A percentile compares a stretch with the other conserved stretches of the same genome.
These are phyloP conservation scores for Mesorhabditis belari DNA, from an alignment of 2,888 invertebrate genomes.

Conservation along the genomic window DNA sequence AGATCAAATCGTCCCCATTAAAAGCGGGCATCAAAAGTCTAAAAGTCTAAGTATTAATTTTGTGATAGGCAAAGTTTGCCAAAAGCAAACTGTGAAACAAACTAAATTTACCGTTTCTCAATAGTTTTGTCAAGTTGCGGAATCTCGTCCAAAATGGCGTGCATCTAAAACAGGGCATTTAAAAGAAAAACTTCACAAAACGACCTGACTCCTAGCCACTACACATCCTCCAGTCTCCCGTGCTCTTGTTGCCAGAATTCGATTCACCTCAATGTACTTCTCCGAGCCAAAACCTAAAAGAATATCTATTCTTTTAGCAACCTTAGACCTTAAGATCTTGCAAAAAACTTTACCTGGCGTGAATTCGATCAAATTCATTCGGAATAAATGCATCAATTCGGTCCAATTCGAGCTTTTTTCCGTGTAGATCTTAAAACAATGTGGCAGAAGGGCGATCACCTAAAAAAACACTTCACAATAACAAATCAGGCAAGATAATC, in stretches of 20 bases:
- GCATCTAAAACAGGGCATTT: too few species aligned
- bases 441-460: conserved; percentile 33
- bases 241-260: conserved; percentile 33
- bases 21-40: conserved; percentile 40
- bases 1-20: conserved; percentile 40
- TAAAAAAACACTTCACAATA: not conserved
- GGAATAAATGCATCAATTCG: conserved; percentile 29
- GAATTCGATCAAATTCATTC: conserved; percentile 35
- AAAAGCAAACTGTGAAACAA: not conserved
- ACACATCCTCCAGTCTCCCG: conserved; percentile 35
- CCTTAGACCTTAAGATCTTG: not conserved
- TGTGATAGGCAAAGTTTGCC: not conserved
- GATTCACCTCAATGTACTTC: conserved; percentile 39
- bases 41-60: not conserved
- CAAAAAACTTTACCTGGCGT: conserved; percentile 16
- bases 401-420: conserved; percentile 30
- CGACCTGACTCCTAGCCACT: conserved; percentile 22
- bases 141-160: conserved; percentile 31
- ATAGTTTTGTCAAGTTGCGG: conserved; percentile 24
- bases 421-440: conserved; percentile 36
- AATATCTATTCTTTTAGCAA: not conserved
- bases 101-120: conserved; percentile 17
- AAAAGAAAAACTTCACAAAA: too few species aligned
- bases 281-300: conserved; percentile 28
- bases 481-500: not conserved